Evolutionary conservation across 2,888 invertebrate genomes (phyloP).

Genomic region (Synanthedon andrenaeformis): DNA sequence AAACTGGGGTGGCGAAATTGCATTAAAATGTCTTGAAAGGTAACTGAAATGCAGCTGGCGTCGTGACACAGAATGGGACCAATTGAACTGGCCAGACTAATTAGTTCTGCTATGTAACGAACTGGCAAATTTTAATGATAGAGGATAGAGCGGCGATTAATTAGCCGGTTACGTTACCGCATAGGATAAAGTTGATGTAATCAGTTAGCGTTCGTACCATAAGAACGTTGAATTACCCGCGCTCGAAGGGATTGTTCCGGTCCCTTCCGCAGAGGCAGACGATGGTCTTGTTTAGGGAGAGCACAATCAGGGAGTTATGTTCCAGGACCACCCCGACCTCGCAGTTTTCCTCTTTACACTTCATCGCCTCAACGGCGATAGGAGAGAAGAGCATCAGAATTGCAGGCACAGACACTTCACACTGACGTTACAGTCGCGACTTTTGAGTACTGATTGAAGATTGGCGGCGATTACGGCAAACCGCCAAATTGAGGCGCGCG

Average conservation of each 20-base stretch:
- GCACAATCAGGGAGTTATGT: conserved; percentile 64
- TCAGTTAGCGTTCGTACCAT: conserved; percentile 22
- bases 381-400: conserved; percentile 59
- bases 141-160: conserved; percentile 4
- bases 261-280: conserved; percentile 66
- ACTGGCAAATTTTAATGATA: conserved; percentile 5
- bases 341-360: conserved; percentile 70
- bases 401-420: conserved; percentile 44
- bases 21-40: not conserved
- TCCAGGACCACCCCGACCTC: conserved; percentile 67
- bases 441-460: conserved; percentile 14
- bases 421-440: conserved; percentile 21
- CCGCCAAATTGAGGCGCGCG: conserved; percentile 41
- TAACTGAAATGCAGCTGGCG: not conserved
- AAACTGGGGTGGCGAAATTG: not conserved
- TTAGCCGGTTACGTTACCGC: conserved; percentile 10
- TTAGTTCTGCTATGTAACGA: conserved; percentile 4
- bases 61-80: conserved; percentile 3
- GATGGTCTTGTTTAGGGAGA: conserved; percentile 65
- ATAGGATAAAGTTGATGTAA: conserved; percentile 12
- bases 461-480: conserved; percentile 21
- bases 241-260: conserved; percentile 60
- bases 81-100: conserved; percentile 2
- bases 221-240: conserved; percentile 58
- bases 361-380: conserved; percentile 68